phyloP scores from a whole-genome alignment of 2,888 invertebrate genomes.

The Dryomyza anilis region DNA sequence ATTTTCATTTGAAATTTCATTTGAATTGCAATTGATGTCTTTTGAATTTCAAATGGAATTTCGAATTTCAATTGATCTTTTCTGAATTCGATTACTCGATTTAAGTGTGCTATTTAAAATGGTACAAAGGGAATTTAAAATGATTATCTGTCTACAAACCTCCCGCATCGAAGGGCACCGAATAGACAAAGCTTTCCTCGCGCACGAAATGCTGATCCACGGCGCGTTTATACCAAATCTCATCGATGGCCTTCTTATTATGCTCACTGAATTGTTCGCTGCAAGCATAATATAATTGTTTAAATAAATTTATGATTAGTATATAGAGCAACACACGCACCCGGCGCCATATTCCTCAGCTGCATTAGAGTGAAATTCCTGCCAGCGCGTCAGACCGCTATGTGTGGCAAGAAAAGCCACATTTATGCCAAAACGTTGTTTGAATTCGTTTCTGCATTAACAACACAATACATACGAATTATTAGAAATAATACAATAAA shows the following conservation, averaged over 20 bases:
- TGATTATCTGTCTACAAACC: slow-evolving; percentile 39
- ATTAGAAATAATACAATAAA: not conserved
- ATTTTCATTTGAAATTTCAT: too few relatives aligned
- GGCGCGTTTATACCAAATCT: slow-evolving; percentile 86
- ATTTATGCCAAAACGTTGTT: slow-evolving; percentile 82
- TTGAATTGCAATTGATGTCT: too few relatives aligned
- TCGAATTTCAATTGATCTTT: too few relatives aligned
- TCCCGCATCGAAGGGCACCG: slow-evolving; percentile 71
- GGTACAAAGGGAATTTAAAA: not conserved
- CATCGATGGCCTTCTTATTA: slow-evolving; percentile 81
- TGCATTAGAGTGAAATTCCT: slow-evolving; percentile 71
- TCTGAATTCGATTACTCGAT: not conserved
- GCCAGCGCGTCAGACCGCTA: slow-evolving; percentile 89
- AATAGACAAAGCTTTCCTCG: slow-evolving; percentile 81
- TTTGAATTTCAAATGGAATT: too few relatives aligned
- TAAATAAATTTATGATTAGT: slow-evolving; percentile 1
- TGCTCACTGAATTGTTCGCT: slow-evolving; percentile 76
- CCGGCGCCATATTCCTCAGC: slow-evolving; percentile 60
- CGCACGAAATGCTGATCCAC: slow-evolving; percentile 84
- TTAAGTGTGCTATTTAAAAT: too few relatives aligned
- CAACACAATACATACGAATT: not conserved
- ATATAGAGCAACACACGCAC: slow-evolving; percentile 41
- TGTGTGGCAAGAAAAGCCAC: slow-evolving; percentile 88
- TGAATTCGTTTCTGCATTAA: slow-evolving; percentile 74
- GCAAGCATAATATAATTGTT: slow-evolving; percentile 38